A percentile compares a stretch with the other conserved stretches of the same genome.
Conservation (phyloP, 2,888 invertebrate species). For the Apamea sordens region DNA sequence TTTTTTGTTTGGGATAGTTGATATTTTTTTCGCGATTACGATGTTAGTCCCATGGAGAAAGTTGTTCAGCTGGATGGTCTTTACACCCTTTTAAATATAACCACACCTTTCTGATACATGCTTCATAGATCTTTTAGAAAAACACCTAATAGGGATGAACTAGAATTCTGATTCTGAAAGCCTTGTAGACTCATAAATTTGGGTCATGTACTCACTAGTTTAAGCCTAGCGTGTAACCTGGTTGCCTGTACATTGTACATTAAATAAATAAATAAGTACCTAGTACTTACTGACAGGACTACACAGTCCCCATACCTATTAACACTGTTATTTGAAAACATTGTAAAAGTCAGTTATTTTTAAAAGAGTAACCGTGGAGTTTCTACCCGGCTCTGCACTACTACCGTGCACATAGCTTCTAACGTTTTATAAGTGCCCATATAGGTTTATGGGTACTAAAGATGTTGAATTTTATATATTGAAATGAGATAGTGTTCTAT, state of each 20-base stretch:
- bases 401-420: too few species aligned
- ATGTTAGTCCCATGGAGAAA: not conserved
- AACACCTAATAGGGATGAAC: not conserved
- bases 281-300: not conserved
- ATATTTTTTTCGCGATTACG: not conserved
- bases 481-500: too few species aligned
- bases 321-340: not conserved
- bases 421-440: not conserved
- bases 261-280: not conserved
- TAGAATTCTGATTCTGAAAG: not conserved
- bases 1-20: not conserved
- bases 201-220: too few species aligned
- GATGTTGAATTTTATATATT: not conserved
- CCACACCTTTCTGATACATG: not conserved
- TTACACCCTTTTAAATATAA: not conserved
- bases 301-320: not conserved
- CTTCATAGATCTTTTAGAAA: not conserved
- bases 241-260: too few species aligned
- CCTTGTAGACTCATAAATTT: not conserved
- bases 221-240: too few species aligned
- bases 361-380: not conserved
- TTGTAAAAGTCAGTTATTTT: not conserved
- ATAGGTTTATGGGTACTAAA: not conserved
- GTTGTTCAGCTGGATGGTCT: not conserved
- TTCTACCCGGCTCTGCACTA: not conserved